phyloP scores from a whole-genome alignment of 2,888 invertebrate genomes.

The Dugesia japonica region DNA sequence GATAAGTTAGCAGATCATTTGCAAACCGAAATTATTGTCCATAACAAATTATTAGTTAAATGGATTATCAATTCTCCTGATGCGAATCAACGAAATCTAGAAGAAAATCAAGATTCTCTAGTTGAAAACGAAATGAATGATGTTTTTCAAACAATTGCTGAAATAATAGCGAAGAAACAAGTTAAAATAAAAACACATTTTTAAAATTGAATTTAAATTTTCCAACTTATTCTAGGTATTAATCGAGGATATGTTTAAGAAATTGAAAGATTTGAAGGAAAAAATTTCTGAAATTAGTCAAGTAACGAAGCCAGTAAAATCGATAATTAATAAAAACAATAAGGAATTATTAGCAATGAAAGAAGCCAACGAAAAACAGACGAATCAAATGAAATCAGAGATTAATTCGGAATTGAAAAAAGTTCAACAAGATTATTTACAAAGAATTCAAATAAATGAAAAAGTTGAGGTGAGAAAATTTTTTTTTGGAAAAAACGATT shows the following conservation, averaged over 20 bases:
- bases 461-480: not conserved
- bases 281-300: not conserved
- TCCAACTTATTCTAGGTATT: not conserved
- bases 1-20: not conserved
- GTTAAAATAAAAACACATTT: not conserved
- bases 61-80: not conserved
- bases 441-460: not conserved
- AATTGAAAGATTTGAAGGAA: not conserved
- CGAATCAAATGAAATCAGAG: not conserved
- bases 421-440: not conserved
- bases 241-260: not conserved
- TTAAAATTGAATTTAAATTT: not conserved
- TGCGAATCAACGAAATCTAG: not conserved
- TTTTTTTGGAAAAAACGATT: not conserved
- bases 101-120: not conserved
- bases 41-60: not conserved
- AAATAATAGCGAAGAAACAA: not conserved
- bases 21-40: not conserved
- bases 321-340: not conserved
- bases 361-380: not conserved
- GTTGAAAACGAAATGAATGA: not conserved
- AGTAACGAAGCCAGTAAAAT: not conserved
- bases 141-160: not conserved
- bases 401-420: not conserved
- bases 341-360: not conserved